Evolutionary conservation across 2,888 invertebrate species (phyloP).

Genomic region (Eustalomyia histrio): DNA sequence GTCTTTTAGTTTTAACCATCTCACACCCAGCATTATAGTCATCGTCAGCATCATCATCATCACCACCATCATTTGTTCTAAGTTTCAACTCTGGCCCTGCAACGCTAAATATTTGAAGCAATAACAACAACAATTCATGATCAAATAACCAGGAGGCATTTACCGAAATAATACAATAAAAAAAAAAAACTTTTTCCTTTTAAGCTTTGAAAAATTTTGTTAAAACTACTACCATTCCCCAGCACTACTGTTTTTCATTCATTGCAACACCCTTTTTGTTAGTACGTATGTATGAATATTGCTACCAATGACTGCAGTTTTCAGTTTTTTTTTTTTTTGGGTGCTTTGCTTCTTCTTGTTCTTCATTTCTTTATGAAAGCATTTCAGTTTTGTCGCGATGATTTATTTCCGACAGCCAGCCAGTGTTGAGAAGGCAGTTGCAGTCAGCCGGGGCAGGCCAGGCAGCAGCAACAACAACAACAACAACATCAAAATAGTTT

Average conservation of each 20-base stretch:
- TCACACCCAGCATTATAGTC: constrained; percentile 25
- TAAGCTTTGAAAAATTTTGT: constrained; percentile 37
- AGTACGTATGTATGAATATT: no score
- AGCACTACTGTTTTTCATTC: constrained; percentile 14
- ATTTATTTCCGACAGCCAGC: constrained; percentile 67
- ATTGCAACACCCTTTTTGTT: constrained; percentile 32
- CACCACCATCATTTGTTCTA: constrained; percentile 59
- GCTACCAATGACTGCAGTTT: constrained; percentile 46
- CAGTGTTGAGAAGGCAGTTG: constrained; percentile 61
- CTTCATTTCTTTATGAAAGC: constrained; percentile 53
- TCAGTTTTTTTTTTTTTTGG: constrained; percentile 19
- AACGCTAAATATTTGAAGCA: constrained; percentile 43
- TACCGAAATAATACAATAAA: constrained; percentile 48
- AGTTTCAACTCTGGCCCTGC: constrained; percentile 62
- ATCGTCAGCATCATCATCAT: constrained; percentile 36
- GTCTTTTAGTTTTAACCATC: background rate
- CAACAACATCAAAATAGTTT: constrained; percentile 35
- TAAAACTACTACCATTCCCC: constrained; percentile 40
- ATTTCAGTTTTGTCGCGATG: constrained; percentile 66
- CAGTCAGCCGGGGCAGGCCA: constrained; percentile 44
- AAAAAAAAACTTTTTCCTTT: constrained; percentile 31
- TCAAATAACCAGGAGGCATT: constrained; percentile 64
- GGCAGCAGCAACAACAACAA: constrained; percentile 33
- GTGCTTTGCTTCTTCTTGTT: constrained; percentile 31
- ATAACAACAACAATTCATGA: constrained; percentile 45